Percentiles rank a stretch among this genome's conserved stretches.
phyloP scores from a whole-genome alignment of 2,113 vertebrate species.

The Paraplagusia blochii region DNA sequence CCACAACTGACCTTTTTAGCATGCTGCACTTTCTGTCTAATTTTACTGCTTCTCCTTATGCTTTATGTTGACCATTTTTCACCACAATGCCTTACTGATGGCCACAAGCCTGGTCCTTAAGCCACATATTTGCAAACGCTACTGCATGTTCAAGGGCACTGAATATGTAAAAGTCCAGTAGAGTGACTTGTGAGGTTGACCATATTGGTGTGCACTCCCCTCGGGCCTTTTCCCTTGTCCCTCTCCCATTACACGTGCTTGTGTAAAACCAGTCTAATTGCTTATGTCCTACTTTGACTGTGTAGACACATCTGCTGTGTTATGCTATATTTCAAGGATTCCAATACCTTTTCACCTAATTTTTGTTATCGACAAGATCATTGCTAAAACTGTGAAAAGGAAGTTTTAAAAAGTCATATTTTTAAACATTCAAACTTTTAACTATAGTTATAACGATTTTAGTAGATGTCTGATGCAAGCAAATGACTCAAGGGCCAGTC shows the following conservation, averaged over 20 bases:
- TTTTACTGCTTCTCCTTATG: conserved; percentile 6
- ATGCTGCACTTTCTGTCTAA: background rate
- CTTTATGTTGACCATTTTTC: conserved; percentile 4
- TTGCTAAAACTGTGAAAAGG: no score
- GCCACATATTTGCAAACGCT: conserved; percentile 23
- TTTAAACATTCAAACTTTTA: no score
- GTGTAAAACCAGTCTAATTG: conserved; percentile 71
- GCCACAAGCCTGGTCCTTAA: background rate
- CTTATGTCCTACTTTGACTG: conserved; percentile 76
- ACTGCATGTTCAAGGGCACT: conserved; percentile 11
- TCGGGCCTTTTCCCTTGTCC: conserved; percentile 64
- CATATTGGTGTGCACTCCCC: conserved; percentile 66
- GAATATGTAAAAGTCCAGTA: conserved; percentile 61
- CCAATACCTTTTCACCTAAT: no score
- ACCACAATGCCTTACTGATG: conserved; percentile 3
- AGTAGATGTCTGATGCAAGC: no score
- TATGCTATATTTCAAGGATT: no score
- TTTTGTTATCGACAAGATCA: no score
- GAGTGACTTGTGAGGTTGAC: conserved; percentile 59
- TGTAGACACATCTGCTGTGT: conserved; percentile 46
- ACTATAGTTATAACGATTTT: no score
- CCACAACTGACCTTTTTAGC: no score
- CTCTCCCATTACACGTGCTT: conserved; percentile 61
- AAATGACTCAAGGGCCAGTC: no score
- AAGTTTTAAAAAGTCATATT: no score